A percentile compares a stretch with the other conserved stretches of the same genome.
These are phyloP conservation scores for Fissipunctia ypsillon DNA, from an alignment of 2,888 invertebrate species.

Conservation along the genomic window DNA sequence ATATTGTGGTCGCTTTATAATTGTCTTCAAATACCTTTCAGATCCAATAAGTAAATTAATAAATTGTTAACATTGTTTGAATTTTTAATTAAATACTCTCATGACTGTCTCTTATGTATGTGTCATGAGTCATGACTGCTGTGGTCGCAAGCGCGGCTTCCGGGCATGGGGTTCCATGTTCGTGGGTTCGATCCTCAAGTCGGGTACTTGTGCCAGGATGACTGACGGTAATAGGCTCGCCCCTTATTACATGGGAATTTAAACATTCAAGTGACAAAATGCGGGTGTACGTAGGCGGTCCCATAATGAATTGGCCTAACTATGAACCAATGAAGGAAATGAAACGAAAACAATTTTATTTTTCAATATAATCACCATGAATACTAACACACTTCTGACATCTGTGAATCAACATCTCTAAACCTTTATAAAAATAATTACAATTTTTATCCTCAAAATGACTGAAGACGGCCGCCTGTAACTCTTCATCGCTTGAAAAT, in stretches of 20 bases:
- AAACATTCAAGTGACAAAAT: background rate
- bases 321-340: no score
- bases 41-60: background rate
- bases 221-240: background rate
- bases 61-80: background rate
- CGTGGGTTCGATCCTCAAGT: background rate
- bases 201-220: background rate
- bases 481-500: no score
- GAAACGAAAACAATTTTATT: no score
- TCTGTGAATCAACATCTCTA: no score
- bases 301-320: no score
- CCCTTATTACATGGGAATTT: background rate
- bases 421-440: no score
- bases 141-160: background rate
- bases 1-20: slow-evolving; percentile 5
- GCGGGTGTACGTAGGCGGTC: no score
- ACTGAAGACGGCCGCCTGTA: no score
- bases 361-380: no score
- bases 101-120: background rate
- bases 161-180: background rate
- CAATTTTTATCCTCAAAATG: no score
- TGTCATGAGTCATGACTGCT: background rate
- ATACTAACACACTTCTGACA: no score
- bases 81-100: background rate
- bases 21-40: slow-evolving; percentile 22